Conservation (phyloP, 2,113 vertebrate species). For the Eublepharis macularius region DNA sequence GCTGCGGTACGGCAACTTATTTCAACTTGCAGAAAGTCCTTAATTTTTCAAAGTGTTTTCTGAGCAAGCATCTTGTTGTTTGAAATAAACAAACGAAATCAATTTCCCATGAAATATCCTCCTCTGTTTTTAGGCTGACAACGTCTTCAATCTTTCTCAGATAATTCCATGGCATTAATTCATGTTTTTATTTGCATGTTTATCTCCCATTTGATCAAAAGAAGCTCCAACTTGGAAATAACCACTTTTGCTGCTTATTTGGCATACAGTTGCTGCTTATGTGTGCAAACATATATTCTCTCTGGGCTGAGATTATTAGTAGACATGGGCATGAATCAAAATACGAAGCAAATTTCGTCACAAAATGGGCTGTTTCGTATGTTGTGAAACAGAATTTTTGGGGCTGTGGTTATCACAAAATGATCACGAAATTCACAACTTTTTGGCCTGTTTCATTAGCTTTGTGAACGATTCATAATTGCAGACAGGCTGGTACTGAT, state of each 20-base stretch:
- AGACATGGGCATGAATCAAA: too few species aligned
- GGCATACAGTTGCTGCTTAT: neutral
- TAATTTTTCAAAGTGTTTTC: constrained; percentile 20
- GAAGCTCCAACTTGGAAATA: constrained; percentile 35
- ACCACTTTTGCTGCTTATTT: neutral
- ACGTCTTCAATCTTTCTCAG: constrained; percentile 38
- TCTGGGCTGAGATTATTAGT: neutral
- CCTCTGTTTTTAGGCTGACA: constrained; percentile 35
- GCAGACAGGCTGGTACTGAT: too few species aligned
- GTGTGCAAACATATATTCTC: neutral
- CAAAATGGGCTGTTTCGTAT: too few species aligned
- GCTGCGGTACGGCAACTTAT: neutral
- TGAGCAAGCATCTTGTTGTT: constrained; percentile 4
- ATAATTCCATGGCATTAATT: neutral
- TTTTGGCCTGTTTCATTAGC: too few species aligned
- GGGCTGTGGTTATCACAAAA: too few species aligned
- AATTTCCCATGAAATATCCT: constrained; percentile 29
- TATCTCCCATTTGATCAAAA: constrained; percentile 33
- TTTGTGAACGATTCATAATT: too few species aligned
- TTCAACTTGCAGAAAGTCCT: constrained; percentile 19
- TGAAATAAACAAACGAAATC: constrained; percentile 28
- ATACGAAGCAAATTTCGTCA: too few species aligned
- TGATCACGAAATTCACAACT: too few species aligned
- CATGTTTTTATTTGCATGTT: constrained; percentile 54
- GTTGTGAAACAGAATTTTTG: too few species aligned